phyloP scores from a whole-genome alignment of 2,113 vertebrate genomes.

The Lamprotornis superbus region DNA sequence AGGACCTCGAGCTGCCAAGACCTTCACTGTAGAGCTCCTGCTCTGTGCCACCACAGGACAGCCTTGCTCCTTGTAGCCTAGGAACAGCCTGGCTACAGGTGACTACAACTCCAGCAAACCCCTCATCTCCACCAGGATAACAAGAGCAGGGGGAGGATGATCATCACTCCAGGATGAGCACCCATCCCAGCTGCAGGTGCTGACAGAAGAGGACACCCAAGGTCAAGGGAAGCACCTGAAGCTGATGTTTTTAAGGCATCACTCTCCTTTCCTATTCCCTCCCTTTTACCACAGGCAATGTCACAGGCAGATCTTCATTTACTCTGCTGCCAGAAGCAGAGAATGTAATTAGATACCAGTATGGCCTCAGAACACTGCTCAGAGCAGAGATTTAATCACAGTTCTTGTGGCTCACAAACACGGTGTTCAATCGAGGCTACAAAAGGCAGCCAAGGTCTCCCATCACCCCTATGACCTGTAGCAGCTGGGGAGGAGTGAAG shows the following conservation, averaged over 20 bases:
- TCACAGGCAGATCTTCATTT: conserved; percentile 20
- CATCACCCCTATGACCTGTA: background rate
- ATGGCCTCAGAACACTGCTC: conserved; percentile 23
- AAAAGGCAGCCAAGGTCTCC: background rate
- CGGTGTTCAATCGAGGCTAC: background rate
- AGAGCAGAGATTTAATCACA: conserved; percentile 37
- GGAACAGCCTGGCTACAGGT: background rate
- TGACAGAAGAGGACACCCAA: background rate
- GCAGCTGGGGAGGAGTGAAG: background rate
- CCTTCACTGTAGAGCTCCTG: background rate
- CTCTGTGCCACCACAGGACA: background rate
- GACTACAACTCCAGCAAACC: background rate
- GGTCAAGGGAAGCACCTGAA: background rate
- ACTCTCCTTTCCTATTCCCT: conserved; percentile 2
- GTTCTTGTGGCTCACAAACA: background rate
- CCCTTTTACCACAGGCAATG: conserved; percentile 34
- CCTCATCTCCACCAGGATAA: background rate
- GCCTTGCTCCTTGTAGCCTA: background rate
- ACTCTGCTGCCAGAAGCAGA: background rate
- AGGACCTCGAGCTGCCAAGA: background rate
- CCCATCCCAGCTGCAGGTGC: background rate
- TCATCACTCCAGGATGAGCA: background rate
- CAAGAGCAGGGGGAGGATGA: background rate
- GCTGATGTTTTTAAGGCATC: background rate
- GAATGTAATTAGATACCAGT: conserved; percentile 33